Base-by-base conservation (phyloP, 2,888 invertebrate species). In the Meandrusa payeni region DNA sequence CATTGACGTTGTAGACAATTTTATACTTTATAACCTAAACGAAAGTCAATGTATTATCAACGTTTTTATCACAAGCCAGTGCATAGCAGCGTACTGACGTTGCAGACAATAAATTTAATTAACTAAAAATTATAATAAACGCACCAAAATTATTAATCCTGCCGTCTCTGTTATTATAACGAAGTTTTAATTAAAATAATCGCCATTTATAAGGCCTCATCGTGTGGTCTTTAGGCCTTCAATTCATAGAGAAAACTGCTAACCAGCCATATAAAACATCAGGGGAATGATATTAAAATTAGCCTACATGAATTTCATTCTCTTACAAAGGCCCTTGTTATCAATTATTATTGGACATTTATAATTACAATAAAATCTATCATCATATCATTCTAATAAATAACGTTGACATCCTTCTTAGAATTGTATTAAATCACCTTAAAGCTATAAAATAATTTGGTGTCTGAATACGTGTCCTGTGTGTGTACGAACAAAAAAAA, bases 321-420 rank as follows among this genome's bases (percentile, higher is more conserved):
- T 44, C 23, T 39, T 11, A 44, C 2, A 39, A 39, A 44, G 39
- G 38, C 38, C 22, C 13, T 39, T 44, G 4, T 20, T 7, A 10
- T 33, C 32, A 11, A 44, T 31, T 17, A 41, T 48, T 39, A 52
- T 36, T 51, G 48, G 48, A 54, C 51, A 51, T 48, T 41, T 40
- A 47, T 34, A 48, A 41, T 38, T 41, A 46, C 24, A 46, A 34
- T 45, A 38, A 34, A 33, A 41, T 38, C 41, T 41, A 22, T 10
- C 39, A 36, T 37, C n/a, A 31, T 37, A 41, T 42, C 29, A 41
- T 41, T 34, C 41, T 22, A 41, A 17, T 40, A 17, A 36, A 39
- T 12, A 39, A 13, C 4, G 3, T 5, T 19, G 22, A 20, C 31
- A 33, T 32, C 9, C 2, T 19, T 33, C 7, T 12, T 17, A 12